phyloP scores from a whole-genome alignment of 2,113 vertebrate genomes.

The Otis tarda region DNA sequence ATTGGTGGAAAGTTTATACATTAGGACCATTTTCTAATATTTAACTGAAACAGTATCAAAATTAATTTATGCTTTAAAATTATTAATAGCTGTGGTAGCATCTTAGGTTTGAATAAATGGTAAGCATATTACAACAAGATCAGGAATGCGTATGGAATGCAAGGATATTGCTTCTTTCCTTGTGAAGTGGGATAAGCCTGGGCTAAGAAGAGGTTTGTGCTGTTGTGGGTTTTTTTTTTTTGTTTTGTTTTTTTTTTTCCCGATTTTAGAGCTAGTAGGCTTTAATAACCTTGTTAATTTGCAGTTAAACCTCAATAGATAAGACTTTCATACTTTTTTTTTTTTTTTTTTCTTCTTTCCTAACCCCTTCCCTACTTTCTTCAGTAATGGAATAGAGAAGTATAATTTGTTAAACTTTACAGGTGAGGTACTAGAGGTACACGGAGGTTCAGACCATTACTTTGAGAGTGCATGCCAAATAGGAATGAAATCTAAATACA shows the following conservation, averaged over 20 bases:
- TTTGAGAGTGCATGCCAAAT: not conserved
- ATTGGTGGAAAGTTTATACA: not conserved
- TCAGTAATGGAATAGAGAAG: not conserved
- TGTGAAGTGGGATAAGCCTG: not conserved
- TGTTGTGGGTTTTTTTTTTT: too few species aligned
- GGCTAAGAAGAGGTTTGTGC: not conserved
- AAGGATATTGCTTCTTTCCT: not conserved
- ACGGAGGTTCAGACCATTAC: not conserved
- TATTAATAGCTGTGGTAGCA: not conserved
- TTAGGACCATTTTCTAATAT: not conserved
- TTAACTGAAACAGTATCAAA: not conserved
- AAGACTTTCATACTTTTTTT: not conserved
- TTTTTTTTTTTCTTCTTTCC: not conserved
- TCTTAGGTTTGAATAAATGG: not conserved
- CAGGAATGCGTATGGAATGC: not conserved
- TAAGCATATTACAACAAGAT: not conserved
- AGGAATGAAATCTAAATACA: not conserved
- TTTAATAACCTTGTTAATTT: constrained; percentile 18
- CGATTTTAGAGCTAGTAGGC: not conserved
- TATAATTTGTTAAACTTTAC: not conserved
- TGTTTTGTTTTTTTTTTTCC: not conserved
- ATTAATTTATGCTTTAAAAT: constrained; percentile 1
- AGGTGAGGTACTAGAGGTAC: not conserved
- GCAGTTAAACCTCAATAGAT: not conserved
- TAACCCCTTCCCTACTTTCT: not conserved